These are phyloP conservation scores for Serrognathus titanus DNA, from an alignment of 2,888 invertebrate species.

Conservation along the genomic window DNA sequence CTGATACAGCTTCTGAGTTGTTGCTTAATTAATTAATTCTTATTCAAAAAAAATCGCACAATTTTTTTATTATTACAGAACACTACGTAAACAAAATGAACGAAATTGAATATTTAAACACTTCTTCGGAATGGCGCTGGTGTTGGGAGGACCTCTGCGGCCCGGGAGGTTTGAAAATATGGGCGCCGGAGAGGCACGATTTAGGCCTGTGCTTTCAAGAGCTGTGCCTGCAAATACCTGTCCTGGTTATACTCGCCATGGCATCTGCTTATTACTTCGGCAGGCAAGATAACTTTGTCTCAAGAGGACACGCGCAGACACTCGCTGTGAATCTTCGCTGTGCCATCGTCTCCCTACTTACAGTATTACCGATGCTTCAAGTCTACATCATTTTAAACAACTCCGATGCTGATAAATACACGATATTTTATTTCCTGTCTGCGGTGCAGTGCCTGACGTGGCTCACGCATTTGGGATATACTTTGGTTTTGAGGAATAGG, in stretches of 20 bases:
- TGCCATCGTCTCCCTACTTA: conserved; percentile 60
- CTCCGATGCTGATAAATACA: conserved; percentile 51
- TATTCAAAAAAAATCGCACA: neutral
- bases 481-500: conserved; percentile 63
- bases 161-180: conserved; percentile 65
- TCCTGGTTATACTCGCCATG: conserved; percentile 68
- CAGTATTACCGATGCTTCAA: conserved; percentile 65
- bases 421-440: conserved; percentile 68
- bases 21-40: too few species aligned
- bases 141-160: conserved; percentile 77
- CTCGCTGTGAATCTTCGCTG: conserved; percentile 64
- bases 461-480: conserved; percentile 77
- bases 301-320: conserved; percentile 61
- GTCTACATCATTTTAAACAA: conserved; percentile 62
- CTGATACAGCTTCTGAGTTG: too few species aligned
- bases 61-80: conserved; percentile 2
- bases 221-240: conserved; percentile 73
- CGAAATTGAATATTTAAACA: neutral
- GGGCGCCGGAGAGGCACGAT: conserved; percentile 68
- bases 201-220: conserved; percentile 84
- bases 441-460: conserved; percentile 73
- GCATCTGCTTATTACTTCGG: conserved; percentile 81
- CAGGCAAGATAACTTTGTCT: conserved; percentile 59
- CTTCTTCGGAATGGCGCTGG: conserved; percentile 50
- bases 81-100: conserved; percentile 4